Base-by-base conservation (phyloP, 2,113 vertebrate species). In the Gopherus evgoodei region DNA sequence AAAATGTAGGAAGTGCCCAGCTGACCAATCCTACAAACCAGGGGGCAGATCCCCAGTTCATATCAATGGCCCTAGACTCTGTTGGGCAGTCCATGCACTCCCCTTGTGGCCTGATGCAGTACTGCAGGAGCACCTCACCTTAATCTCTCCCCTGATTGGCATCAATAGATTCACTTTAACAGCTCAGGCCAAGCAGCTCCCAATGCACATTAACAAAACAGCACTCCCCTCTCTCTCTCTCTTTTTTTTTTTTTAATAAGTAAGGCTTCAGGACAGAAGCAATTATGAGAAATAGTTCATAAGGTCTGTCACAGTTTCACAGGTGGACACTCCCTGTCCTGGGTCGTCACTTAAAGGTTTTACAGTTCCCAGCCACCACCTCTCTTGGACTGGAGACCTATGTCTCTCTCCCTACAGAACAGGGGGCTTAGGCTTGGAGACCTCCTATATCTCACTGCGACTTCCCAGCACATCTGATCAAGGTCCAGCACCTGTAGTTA, bases 161-260 rank as follows among this genome's bases (percentile, higher is more conserved):
- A 31, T 14, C 59, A 35, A 62, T 6, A 35, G 59, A 62, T 35
- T 62, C 59, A 69, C 13, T 16, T 35, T 35, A n/a, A 69, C 14
- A 65, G 59, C 31, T 65, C 59, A 35, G 31, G 31, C 59, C 31
- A 35, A 65, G 35, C 16, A 69, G 31, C 31, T 31, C 29, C 29
- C 62, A 69, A 69, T 17, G 62, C 16, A 35, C 31, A 31, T 62
- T 62, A 62, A 62, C 57, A 62, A 62, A 62, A 14, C 12, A 29
- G 27, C 14, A 14, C 12, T 3, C 59, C 13, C 59, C 59, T 12
- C 5, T 13, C 5, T 11, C 11, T 2, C 2, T 13, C 5, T 11
- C 11, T 4, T 13, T 59, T 29, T 59, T 31, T 31, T 62, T 31
- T 31, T 31, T 14, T 16, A 35, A 31, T 16, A 65, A 65, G 29